Base-by-base conservation (phyloP, 2,113 vertebrate species). In the Heterotis niloticus region DNA sequence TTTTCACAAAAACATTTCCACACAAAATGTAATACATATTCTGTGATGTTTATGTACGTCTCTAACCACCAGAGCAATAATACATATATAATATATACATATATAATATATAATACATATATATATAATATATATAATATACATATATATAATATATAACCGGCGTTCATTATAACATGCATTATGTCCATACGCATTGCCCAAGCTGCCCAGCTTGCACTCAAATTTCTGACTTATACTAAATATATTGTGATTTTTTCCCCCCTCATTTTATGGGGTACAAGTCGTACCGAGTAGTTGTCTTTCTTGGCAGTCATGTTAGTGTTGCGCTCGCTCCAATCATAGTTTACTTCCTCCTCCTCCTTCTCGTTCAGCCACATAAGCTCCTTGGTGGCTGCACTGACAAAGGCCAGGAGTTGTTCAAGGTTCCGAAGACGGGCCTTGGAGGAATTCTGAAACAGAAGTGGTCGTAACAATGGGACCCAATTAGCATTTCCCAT, bases 281-380 rank as follows among this genome's bases (percentile, higher is more conserved):
- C 5, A 12, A 5, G 28, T 44, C 85, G 57, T 85, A 97, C 96
- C 72, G 96, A 98, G 89, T 98, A 98, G 84, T 92, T 96, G 82
- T 98, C 97, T 87, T 97, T 98, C 88, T 98, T 98, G 69, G 95
- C 92, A 0, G 88, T 86, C 95, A 98, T 93, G 89, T 95, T 96
- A 82, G 88, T 83, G 87, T 96, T 98, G 73, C 86, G 91, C 73
- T 98, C 94, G 0, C 95, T 98, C 97, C 97, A 98, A 91, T 98
- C 97, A 0, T 92, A 97, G 88, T 88, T 92, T 83, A 96, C 93
- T 79, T 98, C 97, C 83, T 98, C 97, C 76, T 98, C 96, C 71
- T 98, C 96, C 71, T 95, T 96, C 84, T 97, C 95, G 0, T 93
- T 96, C 34, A 98, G 88, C 96, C 96, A 98, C 95, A 97, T 94